Evolutionary conservation across 2,113 vertebrate genomes (phyloP).

Genomic region (Forbesichthys papilliferus): DNA sequence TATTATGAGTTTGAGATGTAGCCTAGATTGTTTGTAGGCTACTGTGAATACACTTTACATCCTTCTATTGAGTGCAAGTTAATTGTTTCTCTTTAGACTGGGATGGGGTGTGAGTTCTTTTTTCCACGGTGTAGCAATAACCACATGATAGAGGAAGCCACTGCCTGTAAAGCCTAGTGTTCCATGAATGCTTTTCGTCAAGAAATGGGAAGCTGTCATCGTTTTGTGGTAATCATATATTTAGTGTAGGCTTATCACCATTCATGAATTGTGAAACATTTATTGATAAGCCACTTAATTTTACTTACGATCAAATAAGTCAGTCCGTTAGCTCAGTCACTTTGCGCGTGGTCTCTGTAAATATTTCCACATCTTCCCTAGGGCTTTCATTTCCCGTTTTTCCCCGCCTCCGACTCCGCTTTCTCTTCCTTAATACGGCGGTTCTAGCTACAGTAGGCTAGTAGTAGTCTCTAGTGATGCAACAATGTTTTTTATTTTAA

Average conservation of each 20-base stretch:
- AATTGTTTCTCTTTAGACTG: no score
- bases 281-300: neutral
- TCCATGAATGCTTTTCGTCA: neutral
- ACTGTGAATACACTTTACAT: no score
- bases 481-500: no score
- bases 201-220: neutral
- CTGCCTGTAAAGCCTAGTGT: neutral
- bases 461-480: no score
- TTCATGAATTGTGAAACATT: neutral
- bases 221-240: neutral
- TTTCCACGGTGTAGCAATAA: constrained; percentile 34
- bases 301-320: neutral
- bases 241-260: neutral
- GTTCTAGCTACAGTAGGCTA: no score
- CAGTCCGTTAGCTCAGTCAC: no score
- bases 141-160: constrained; percentile 50
- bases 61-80: no score
- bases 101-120: neutral
- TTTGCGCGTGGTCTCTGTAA: no score
- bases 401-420: constrained; percentile 9
- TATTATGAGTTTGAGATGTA: no score
- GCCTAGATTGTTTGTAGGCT: no score
- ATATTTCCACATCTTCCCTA: no score
- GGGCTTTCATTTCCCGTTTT: neutral
- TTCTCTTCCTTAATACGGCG: neutral